phyloP scores from a whole-genome alignment of 2,888 invertebrate species.

The Andrena praecox region DNA sequence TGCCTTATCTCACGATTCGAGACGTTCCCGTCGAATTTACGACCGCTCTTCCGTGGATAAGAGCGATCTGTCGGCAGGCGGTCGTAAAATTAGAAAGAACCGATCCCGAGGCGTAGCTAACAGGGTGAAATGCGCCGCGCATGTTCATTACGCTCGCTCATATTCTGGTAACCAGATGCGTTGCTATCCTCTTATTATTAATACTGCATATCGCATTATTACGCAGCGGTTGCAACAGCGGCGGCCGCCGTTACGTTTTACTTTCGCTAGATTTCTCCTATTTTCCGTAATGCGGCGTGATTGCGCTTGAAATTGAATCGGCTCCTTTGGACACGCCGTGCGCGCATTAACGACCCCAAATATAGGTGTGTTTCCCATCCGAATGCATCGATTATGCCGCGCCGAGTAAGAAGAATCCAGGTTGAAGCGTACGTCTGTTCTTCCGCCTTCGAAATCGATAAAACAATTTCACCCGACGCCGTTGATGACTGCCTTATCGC shows the following conservation, averaged over 20 bases:
- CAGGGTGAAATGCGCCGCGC: constrained; percentile 32
- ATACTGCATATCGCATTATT: constrained; percentile 70
- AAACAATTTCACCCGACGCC: constrained; percentile 1
- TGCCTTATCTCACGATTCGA: constrained; percentile 22
- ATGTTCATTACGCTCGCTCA: constrained; percentile 19
- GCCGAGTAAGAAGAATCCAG: constrained; percentile 4
- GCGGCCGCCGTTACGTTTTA: constrained; percentile 71
- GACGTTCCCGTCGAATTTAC: constrained; percentile 35
- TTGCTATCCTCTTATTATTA: constrained; percentile 64
- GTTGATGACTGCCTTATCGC: neutral
- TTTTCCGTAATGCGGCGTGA: constrained; percentile 81
- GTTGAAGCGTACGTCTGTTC: neutral
- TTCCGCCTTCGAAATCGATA: constrained; percentile 42
- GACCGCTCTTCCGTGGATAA: neutral
- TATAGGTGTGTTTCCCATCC: constrained; percentile 34
- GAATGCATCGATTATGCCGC: constrained; percentile 30
- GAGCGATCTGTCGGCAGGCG: constrained; percentile 25
- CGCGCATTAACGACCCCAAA: constrained; percentile 51
- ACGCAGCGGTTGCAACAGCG: constrained; percentile 62
- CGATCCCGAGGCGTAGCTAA: constrained; percentile 37
- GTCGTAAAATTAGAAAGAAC: constrained; percentile 42
- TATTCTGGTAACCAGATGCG: constrained; percentile 28
- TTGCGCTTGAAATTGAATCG: constrained; percentile 82
- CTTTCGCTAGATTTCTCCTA: constrained; percentile 83
- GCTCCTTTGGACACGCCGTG: constrained; percentile 52